A percentile compares a stretch with the other conserved stretches of the same genome.
These are phyloP conservation scores for Pseudonaja textilis DNA, from an alignment of 2,113 vertebrate species.

Conservation along the genomic window DNA sequence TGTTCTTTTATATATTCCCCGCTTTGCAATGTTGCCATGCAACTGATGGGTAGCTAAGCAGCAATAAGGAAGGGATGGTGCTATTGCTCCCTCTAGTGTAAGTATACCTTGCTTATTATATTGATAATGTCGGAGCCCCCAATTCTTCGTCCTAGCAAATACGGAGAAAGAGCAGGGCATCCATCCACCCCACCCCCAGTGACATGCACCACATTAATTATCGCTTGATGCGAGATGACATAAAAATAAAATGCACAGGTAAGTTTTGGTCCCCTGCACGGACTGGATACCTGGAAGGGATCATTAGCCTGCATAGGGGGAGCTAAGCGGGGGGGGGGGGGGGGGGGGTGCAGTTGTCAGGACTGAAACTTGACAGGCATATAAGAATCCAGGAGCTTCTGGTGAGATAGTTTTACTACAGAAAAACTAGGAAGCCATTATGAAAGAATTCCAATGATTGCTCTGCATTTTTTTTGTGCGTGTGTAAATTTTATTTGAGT, in stretches of 20 bases:
- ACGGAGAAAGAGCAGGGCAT: neutral
- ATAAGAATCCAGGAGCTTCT: neutral
- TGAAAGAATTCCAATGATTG: neutral
- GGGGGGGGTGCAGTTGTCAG: neutral
- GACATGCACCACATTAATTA: neutral
- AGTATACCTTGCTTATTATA: conserved; percentile 46
- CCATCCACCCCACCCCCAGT: neutral
- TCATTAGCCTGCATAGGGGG: neutral
- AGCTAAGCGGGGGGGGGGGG: neutral
- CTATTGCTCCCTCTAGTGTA: conserved; percentile 76
- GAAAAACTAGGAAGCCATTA: neutral
- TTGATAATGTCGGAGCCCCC: conserved; percentile 6
- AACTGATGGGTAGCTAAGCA: conserved; percentile 18
- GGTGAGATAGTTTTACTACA: neutral
- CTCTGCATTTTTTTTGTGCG: neutral
- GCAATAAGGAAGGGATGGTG: conserved; percentile 47
- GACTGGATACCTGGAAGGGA: neutral
- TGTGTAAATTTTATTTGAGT: no score
- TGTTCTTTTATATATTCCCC: conserved; percentile 42
- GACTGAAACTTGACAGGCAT: neutral
- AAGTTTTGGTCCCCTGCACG: neutral
- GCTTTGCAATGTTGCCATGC: conserved; percentile 32
- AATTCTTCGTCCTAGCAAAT: neutral
- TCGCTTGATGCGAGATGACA: neutral
- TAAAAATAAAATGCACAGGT: neutral